Percentiles rank a stretch among this genome's conserved stretches.
These are phyloP conservation scores for Myrmecophaga tridactyla DNA, from an alignment of 2,113 vertebrate genomes.

Conservation along the genomic window DNA sequence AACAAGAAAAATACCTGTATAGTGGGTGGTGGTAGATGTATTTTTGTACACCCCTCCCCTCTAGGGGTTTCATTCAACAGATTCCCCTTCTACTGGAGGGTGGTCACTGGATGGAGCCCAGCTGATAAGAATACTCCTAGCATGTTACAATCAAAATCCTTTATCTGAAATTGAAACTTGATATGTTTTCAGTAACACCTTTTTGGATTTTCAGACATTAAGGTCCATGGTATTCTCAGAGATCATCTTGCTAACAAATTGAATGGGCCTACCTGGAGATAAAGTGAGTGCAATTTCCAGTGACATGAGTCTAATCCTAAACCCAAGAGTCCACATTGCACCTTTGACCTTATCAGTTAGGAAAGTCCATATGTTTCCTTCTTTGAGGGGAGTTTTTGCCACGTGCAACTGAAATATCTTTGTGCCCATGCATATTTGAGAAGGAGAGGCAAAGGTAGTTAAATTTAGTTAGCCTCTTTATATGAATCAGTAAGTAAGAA, in stretches of 20 bases:
- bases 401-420: not conserved
- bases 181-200: not conserved
- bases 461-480: not conserved
- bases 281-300: not conserved
- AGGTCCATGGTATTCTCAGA: not conserved
- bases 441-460: not conserved
- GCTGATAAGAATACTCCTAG: not conserved
- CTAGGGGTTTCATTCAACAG: no score
- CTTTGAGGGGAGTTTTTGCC: not conserved
- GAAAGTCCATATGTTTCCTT: not conserved
- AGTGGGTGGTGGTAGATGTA: not conserved
- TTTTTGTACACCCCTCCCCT: not conserved
- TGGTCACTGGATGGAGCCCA: not conserved
- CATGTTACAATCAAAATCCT: not conserved
- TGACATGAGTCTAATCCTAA: not conserved
- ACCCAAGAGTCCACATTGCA: not conserved
- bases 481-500: not conserved
- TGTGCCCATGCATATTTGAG: not conserved
- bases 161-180: not conserved
- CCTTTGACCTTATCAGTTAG: not conserved
- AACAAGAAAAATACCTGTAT: not conserved
- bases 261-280: not conserved
- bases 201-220: not conserved
- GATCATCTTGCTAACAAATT: not conserved
- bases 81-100: not conserved